These are phyloP conservation scores for Raja brachyura DNA, from an alignment of 2,113 vertebrate genomes.

Conservation along the genomic window DNA sequence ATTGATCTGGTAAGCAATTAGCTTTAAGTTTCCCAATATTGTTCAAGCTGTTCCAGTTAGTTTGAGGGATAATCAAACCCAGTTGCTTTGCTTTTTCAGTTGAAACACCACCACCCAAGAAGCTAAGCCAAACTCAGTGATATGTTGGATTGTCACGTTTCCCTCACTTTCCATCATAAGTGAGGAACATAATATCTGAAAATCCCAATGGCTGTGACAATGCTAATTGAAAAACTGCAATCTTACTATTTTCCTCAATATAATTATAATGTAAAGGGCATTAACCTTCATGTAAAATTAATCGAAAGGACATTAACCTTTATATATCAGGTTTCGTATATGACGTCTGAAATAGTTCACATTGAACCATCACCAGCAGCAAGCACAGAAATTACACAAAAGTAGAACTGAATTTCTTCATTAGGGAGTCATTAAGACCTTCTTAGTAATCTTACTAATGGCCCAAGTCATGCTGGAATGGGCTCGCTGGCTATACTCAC, in stretches of 20 bases:
- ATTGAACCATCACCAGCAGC: neutral
- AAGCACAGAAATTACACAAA: neutral
- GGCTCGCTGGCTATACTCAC: too few species aligned
- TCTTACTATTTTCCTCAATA: neutral
- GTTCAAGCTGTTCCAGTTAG: neutral
- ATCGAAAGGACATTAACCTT: neutral
- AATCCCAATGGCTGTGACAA: neutral
- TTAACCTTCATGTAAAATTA: neutral
- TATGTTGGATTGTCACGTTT: neutral
- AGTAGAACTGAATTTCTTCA: neutral
- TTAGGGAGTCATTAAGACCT: neutral
- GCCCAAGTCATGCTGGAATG: too few species aligned
- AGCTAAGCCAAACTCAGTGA: neutral
- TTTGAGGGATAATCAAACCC: neutral
- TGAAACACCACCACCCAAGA: neutral
- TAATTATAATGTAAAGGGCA: neutral
- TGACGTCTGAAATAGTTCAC: neutral
- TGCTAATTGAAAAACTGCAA: neutral
- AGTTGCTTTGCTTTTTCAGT: neutral
- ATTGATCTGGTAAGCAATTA: conserved; percentile 29
- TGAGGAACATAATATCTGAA: neutral
- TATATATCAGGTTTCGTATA: neutral
- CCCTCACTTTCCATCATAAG: too few species aligned
- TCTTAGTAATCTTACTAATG: neutral
- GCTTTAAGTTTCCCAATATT: neutral